A percentile compares a stretch with the other conserved stretches of the same genome.
Conservation (phyloP, 2,888 invertebrate species). For the Blastobasis adustella region DNA sequence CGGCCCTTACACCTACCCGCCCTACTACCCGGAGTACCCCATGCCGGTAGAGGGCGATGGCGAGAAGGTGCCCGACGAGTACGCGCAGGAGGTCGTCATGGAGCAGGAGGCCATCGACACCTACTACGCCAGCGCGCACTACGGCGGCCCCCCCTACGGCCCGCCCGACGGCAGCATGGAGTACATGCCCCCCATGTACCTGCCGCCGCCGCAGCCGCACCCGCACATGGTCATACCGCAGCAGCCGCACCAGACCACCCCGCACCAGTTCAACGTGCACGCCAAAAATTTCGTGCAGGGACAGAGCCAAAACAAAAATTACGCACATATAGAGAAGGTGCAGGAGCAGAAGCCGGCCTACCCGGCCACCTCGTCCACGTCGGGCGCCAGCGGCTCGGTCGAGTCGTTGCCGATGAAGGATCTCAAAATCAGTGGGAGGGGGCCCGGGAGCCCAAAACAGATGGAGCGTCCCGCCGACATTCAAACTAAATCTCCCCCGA, state of each 20-base stretch:
- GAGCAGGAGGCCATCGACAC: conserved; percentile 68
- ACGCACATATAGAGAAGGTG: conserved; percentile 36
- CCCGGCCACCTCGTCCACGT: conserved; percentile 29
- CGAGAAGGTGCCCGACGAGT: conserved; percentile 66
- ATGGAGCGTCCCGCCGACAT: conserved; percentile 34
- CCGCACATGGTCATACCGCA: conserved; percentile 45
- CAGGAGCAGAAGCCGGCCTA: conserved; percentile 38
- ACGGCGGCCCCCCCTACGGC: conserved; percentile 48
- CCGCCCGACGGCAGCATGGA: conserved; percentile 57
- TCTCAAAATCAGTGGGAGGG: conserved; percentile 51
- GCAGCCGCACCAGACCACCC: conserved; percentile 42
- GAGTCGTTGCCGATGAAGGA: conserved; percentile 62
- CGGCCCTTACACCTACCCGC: conserved; percentile 63
- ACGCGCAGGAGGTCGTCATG: conserved; percentile 61
- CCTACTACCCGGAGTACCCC: conserved; percentile 62
- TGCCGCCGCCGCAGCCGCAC: conserved; percentile 53
- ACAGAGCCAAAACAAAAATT: conserved; percentile 44
- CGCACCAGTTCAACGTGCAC: conserved; percentile 68
- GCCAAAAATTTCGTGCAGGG: conserved; percentile 69
- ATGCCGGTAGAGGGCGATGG: conserved; percentile 60
- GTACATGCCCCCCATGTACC: conserved; percentile 61
- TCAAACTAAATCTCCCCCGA: conserved; percentile 29
- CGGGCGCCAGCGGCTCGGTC: conserved; percentile 29
- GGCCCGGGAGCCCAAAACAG: conserved; percentile 56
- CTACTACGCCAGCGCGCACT: conserved; percentile 60